A percentile compares a stretch with the other conserved stretches of the same genome.
Evolutionary conservation across 2,888 invertebrate species (phyloP).

Genomic region (Erannis defoliaria): DNA sequence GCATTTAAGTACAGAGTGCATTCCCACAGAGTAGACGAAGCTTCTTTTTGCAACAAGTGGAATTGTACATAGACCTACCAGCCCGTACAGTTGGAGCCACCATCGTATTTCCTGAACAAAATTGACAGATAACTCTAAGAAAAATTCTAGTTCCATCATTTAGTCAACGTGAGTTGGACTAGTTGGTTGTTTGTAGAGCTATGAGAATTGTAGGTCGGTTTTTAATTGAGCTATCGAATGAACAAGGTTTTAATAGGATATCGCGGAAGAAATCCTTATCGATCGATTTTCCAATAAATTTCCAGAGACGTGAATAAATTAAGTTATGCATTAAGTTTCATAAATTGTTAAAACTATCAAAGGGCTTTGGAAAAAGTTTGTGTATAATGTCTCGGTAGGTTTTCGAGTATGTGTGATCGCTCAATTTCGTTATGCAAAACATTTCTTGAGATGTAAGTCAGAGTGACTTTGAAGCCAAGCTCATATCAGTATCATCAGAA

Average conservation of each 20-base stretch:
- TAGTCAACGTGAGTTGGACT: not conserved
- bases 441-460: too few relatives aligned
- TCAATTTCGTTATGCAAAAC: too few relatives aligned
- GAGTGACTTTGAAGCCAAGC: not conserved
- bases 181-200: slow-evolving; percentile 46
- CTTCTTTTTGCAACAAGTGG: slow-evolving; percentile 59
- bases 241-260: slow-evolving; percentile 30
- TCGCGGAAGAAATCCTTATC: slow-evolving; percentile 18
- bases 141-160: not conserved
- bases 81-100: not conserved
- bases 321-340: too few relatives aligned
- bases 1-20: slow-evolving; percentile 67
- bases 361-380: too few relatives aligned
- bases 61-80: not conserved
- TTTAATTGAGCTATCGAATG: slow-evolving; percentile 51
- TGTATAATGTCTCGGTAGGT: too few relatives aligned
- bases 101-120: not conserved
- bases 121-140: not conserved
- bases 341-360: not conserved
- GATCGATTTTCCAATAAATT: slow-evolving; percentile 25
- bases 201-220: slow-evolving; percentile 52
- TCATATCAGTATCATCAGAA: too few relatives aligned
- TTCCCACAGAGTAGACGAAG: slow-evolving; percentile 72
- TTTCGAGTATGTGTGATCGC: too few relatives aligned
- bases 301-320: slow-evolving; percentile 12